phyloP scores from a whole-genome alignment of 2,888 invertebrate species.

The Xestoiulus laeticollis region DNA sequence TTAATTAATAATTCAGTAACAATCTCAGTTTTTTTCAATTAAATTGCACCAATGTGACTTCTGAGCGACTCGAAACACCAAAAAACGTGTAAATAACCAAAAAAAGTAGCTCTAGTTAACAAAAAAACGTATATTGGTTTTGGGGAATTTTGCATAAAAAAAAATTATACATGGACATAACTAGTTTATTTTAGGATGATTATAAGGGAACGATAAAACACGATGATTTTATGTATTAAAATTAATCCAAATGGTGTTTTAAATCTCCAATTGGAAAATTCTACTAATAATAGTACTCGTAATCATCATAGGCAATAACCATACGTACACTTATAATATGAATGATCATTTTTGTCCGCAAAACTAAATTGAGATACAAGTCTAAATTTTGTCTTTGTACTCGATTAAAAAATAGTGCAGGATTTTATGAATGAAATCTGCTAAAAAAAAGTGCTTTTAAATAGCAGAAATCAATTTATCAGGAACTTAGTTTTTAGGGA shows the following conservation, averaged over 20 bases:
- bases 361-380: conserved; percentile 27
- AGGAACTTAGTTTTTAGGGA: conserved; percentile 40
- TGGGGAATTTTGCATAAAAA: too few species aligned
- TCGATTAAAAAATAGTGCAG: conserved; percentile 22
- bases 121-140: too few species aligned
- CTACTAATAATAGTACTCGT: conserved; percentile 31
- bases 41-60: conserved; percentile 7
- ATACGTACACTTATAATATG: conserved; percentile 36
- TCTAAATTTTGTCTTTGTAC: conserved; percentile 31
- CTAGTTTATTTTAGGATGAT: background rate
- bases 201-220: conserved; percentile 17
- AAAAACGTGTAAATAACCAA: background rate
- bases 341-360: conserved; percentile 1
- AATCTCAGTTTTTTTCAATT: background rate
- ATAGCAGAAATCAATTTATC: conserved; percentile 37
- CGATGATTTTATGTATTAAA: conserved; percentile 28
- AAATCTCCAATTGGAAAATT: background rate
- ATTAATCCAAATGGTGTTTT: background rate
- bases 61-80: conserved; percentile 34
- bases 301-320: conserved; percentile 35
- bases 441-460: background rate
- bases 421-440: conserved; percentile 25
- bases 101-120: too few species aligned
- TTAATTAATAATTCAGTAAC: conserved; percentile 1
- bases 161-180: background rate